Evolutionary conservation across 2,888 invertebrate species (phyloP).

Genomic region (Allacma fusca): DNA sequence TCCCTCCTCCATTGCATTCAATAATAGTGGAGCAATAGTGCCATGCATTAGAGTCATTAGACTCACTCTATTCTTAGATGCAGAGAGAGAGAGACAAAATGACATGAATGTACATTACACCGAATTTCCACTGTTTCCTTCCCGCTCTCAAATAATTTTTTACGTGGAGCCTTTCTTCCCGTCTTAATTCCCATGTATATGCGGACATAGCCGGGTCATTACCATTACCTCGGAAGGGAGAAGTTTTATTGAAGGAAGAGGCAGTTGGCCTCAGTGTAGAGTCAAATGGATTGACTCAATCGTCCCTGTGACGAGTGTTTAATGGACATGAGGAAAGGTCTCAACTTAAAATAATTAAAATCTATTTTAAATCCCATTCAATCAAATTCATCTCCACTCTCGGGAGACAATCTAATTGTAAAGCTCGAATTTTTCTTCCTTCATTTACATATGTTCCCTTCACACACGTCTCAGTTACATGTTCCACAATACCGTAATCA

Average conservation of each 20-base stretch:
- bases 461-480: not conserved
- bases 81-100: not conserved
- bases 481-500: not conserved
- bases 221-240: slow-evolving; percentile 26
- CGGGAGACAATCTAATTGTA: too few relatives aligned
- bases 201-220: slow-evolving; percentile 13
- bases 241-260: not conserved
- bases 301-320: not conserved
- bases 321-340: not conserved
- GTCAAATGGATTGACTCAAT: slow-evolving; percentile 40
- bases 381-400: slow-evolving; percentile 40
- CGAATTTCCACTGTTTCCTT: not conserved
- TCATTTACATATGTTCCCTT: slow-evolving; percentile 4
- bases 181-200: not conserved
- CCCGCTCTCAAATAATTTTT: not conserved
- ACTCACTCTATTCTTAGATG: not conserved
- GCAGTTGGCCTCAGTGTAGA: slow-evolving; percentile 6
- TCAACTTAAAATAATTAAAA: slow-evolving; percentile 42
- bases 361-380: slow-evolving; percentile 44
- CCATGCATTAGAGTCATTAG: slow-evolving; percentile 38
- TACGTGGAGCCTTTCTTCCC: not conserved
- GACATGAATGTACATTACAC: not conserved
- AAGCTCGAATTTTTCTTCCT: not conserved
- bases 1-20: not conserved
- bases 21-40: slow-evolving; percentile 17